Evolutionary conservation across 2,888 invertebrate genomes (phyloP), one percentile per base, ranked within the genome.

Genomic region (Eupithecia pulchellata): DNA sequence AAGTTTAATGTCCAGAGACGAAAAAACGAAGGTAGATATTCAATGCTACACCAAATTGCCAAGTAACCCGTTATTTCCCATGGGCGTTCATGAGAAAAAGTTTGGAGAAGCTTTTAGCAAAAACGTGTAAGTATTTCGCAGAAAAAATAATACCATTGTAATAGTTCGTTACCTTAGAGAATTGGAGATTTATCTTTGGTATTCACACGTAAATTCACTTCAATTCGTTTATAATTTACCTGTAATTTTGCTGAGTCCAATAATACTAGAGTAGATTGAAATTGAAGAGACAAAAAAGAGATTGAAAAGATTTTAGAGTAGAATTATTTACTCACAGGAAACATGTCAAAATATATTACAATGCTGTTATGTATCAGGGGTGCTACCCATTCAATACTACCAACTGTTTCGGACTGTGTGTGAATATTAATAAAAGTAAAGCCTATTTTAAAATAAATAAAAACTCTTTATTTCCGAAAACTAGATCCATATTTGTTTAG

Each of bases 11-110:
- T 29, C 57, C 17, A 27, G 29, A 57, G 57, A 57, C 14, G 17
- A 57, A 57, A 57, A 27, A 57, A 57, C 60, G 32, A 60, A 29
- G 14, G 17, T 20, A 29, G 17, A 17, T 57, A 57, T 27, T 57
- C 57, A 29, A 57, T 27, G 29, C 29, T 20, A 14, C 29, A 20
- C 57, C 14, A 29, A 57, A 57, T 57, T 60, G 60, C 60, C n/a
- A n/a, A 30, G 60, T 32, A 30, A 60, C 32, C 63, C 47, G 63
- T 64, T 64, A 64, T 42, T 47, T 64, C 42, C 60, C 60, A 32
- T 32, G n/a, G 34, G 29, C 13, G 1, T 63, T 39, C 8, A 39
- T 39, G 27, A 20, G 29, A 63, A 64, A 27, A 42, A 47, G 42
- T 20, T 47, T 47, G 25, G 27, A 39, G 39, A 64, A 64, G 63